Base-by-base conservation (phyloP, 2,797 vertebrate genomes). In the Telmatherina bonti region DNA sequence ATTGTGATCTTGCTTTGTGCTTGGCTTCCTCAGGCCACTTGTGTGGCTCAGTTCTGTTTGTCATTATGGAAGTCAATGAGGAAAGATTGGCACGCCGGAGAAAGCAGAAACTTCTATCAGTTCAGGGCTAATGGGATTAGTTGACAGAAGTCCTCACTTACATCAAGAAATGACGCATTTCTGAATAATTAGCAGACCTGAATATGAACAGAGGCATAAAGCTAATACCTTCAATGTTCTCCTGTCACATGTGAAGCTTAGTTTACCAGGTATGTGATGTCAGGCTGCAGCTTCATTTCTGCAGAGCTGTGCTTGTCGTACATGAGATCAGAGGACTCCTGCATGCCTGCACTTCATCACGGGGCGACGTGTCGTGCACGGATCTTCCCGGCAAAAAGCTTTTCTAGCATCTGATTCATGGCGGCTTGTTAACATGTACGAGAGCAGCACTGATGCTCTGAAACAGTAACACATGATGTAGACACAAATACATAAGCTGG, bases 351-450 rank as follows among this genome's bases (percentile, higher is more conserved):
- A 57, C 72, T 62, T 78, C 66, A 72, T 79, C 64, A 76, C 60
- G 63, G 67, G 62, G 30, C 58, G 78, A 49, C 31, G 41, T 36
- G 60, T 62, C 10, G 54, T 57, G 77, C 78, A 55, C 33, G 27
- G 76, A 59, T 61, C 62, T 69, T 72, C 18, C 56, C 29, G 67
- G 84, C 67, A 52, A 69, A 69, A 61, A 62, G 77, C 76, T 70
- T 66, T 9, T n/a, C 56, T 66, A 55, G 60, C 67, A 59, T 81
- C 63, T 83, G 79, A 90, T 74, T 84, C 70, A 79, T 49, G 24
- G 45, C 66, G 36, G 53, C 58, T 67, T 74, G 57, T 66, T 66
- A 30, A 81, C 63, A 79, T 83, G 72, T 64, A 79, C 59, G 65
- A 67, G 75, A 87, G 73, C 58, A 52, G 55, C 59, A 8, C 27